Conservation (phyloP, 2,888 invertebrate genomes). For the Microdon myrmicae region DNA sequence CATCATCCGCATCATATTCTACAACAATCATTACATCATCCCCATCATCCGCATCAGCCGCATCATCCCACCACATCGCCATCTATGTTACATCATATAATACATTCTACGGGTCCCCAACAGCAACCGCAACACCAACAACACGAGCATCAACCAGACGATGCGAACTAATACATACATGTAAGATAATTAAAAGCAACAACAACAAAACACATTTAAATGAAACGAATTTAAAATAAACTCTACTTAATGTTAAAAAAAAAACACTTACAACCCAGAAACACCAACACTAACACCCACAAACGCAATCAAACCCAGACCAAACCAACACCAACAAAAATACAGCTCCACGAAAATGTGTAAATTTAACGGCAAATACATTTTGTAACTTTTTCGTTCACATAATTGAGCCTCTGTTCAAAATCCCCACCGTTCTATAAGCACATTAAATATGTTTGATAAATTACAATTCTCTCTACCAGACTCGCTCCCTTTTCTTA, state of each 20-base stretch:
- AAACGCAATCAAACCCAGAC: too few species aligned
- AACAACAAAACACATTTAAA: slow-evolving; percentile 20
- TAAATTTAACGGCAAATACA: too few species aligned
- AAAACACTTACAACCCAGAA: not conserved
- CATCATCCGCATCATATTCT: slow-evolving; percentile 57
- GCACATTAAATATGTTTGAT: too few species aligned
- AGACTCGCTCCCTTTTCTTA: too few species aligned
- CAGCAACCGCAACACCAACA: slow-evolving; percentile 54
- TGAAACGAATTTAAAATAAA: slow-evolving; percentile 36
- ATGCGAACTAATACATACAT: slow-evolving; percentile 22
- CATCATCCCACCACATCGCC: slow-evolving; percentile 69
- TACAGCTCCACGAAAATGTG: too few species aligned
- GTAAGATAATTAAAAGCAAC: slow-evolving; percentile 7
- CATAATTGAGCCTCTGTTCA: too few species aligned
- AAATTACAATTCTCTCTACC: too few species aligned
- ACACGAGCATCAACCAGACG: slow-evolving; percentile 31
- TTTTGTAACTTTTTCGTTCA: too few species aligned
- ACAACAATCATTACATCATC: slow-evolving; percentile 65
- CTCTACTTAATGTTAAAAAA: not conserved
- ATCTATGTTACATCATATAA: slow-evolving; percentile 70
- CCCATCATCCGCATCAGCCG: slow-evolving; percentile 56
- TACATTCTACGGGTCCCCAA: slow-evolving; percentile 66
- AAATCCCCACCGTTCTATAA: too few species aligned
- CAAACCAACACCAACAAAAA: too few species aligned
- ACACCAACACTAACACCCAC: too few species aligned